Evolutionary conservation across 2,797 vertebrate genomes (phyloP), one percentile per base, ranked within the genome.

Genomic region (Anguilla marmorata): DNA sequence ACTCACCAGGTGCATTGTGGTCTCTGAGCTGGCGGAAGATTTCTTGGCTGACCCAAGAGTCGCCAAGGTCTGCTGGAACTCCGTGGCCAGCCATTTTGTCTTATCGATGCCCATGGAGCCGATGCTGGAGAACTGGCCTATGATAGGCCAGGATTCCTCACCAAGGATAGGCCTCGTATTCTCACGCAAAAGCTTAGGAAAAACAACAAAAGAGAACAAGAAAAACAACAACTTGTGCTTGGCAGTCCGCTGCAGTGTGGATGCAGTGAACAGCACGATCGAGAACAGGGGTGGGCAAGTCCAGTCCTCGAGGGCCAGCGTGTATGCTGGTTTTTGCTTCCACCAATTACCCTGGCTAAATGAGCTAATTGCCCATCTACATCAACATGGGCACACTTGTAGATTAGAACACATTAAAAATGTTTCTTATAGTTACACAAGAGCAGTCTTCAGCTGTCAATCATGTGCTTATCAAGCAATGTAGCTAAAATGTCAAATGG

Each of bases 121-220:
- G 0, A 99, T 99, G 93, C 99, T 99, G 86, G 99, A 99, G 92
- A 99, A 99, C 93, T 99, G 99, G 7, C 97, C 98, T 89, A 99
- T 92, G 50, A 99, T 85, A 0, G 98, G 96, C 99, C 98, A 99
- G 30, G 85, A 89, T 37, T 98, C 96, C 0, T 93, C 92, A 0
- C 91, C 90, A 0, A 95, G 88, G 4, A 94, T 0, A 0, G 96
- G 89, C 0, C 90, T 85, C 9, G 96, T 85, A 69, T 97, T 94
- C 0, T 97, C 95, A 45, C 90, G 94, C 92, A 99, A 91, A 89
- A 99, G 93, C 98, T 99, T 87, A 85, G 2, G 60, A 88, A 16
- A 0, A 0, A 48, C 30, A 50, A 90, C 76, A 90, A 30, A 45
- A 30, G 9, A 24, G 21, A 50, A 24, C 41, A 45, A 45, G 41